A percentile compares a stretch with the other conserved stretches of the same genome.
Evolutionary conservation across 2,797 vertebrate species (phyloP).

Genomic region (Phrynocephalus forsythii): DNA sequence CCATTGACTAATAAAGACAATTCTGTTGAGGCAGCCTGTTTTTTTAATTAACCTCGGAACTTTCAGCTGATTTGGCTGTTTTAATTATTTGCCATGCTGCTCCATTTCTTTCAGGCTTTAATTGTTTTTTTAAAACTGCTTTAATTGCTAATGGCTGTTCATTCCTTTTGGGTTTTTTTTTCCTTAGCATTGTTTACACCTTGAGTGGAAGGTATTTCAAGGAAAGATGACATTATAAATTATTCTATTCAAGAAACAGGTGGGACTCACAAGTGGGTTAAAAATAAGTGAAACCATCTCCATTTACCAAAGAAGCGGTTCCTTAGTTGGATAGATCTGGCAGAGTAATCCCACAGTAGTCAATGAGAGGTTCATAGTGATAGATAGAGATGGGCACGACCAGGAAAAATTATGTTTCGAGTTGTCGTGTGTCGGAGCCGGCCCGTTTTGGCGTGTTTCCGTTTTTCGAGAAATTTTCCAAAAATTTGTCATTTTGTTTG

Average conservation of each 20-base stretch:
- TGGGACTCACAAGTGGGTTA: not conserved
- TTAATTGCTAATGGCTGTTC: not conserved
- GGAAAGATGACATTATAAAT: not conserved
- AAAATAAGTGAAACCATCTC: not conserved
- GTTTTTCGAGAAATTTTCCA: too few species aligned
- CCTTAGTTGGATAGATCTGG: too few species aligned
- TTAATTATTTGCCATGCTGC: not conserved
- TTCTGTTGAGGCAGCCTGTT: not conserved
- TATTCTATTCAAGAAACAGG: not conserved
- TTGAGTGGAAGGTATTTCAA: not conserved
- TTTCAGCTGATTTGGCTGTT: not conserved
- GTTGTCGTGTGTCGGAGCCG: too few species aligned
- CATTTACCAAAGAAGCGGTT: not conserved
- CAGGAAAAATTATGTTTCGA: too few species aligned
- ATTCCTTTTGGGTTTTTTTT: not conserved
- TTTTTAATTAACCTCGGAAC: not conserved
- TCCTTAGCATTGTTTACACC: not conserved
- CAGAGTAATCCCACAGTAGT: not conserved
- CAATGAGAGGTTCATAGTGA: not conserved
- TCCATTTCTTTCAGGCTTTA: not conserved
- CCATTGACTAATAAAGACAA: not conserved
- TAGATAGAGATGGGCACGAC: too few species aligned
- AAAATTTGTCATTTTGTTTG: too few species aligned
- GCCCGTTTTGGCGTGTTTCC: too few species aligned
- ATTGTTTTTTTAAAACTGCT: constrained; percentile 2